Base-by-base conservation (phyloP, 2,888 invertebrate genomes). In the Biston betularia region DNA sequence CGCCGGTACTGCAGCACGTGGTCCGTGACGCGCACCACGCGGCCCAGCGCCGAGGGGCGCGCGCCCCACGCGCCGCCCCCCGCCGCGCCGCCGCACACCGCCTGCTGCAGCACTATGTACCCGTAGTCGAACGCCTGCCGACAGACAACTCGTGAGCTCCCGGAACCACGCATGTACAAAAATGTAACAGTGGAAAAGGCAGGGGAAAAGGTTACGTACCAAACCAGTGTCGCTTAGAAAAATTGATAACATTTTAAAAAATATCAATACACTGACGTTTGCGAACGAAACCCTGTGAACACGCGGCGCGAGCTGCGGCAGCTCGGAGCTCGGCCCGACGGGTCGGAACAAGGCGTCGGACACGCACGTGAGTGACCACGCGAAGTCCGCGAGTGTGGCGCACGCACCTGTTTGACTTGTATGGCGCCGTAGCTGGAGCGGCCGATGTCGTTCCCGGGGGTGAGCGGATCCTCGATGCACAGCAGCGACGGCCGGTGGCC, bases 401-500 rank as follows among this genome's bases (percentile, higher is more conserved):
- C n/a, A 0, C 11, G 9, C 11, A 91, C 92, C 90, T 89, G 90
- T 65, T 91, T 93, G 79, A 96, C 96, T 85, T 97, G 97, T 79
- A 99, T 94, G 72, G 98, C 98, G 66, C 98, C 98, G 90, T 99
- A 99, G 82, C 99, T 99, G 87, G 98, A 98, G 78, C 99, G 96
- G 9, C 99, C 99, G 87, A 99, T 99, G 89, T 99, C 99, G 90
- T 99, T 99, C 74, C 97, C 98, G 14, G 98, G 96, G 71, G 98
- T 98, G 50, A 99, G 95, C 33, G 99, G 99, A 94, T 99, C 99
- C 93, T 99, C 99, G 79, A 99, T 99, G 87, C 99, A 99, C 73
- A 99, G 94, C 84, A 99, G 93, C 72, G 99, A 98, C 33, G 98
- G 98, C 55, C 98, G 95, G 90, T 98, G 98, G 0, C 98, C 98